These are phyloP conservation scores for Danio tinwini DNA, from an alignment of 2,797 vertebrate genomes.

Conservation along the genomic window DNA sequence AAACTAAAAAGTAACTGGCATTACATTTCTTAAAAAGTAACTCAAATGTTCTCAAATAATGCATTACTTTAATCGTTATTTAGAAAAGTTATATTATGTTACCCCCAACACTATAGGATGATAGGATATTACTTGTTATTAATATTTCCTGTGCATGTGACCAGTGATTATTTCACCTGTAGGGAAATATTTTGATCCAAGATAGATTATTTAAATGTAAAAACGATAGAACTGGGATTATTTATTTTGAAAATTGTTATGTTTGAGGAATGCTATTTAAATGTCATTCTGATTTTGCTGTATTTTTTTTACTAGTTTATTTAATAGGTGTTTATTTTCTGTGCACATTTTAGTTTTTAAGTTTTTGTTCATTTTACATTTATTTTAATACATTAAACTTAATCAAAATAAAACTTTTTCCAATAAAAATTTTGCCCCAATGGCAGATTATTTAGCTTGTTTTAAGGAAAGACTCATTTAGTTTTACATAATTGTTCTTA, in stretches of 20 bases:
- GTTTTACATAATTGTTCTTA: too few species aligned
- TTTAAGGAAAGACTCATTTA: too few species aligned
- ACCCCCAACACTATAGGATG: neutral
- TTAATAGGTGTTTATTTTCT: neutral
- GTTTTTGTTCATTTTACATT: neutral
- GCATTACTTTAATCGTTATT: too few species aligned
- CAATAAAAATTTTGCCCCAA: too few species aligned
- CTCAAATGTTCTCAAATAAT: too few species aligned
- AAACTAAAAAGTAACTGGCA: too few species aligned
- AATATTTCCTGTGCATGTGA: neutral
- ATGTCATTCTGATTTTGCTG: neutral
- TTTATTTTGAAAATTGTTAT: neutral
- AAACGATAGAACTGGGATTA: neutral
- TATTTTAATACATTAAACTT: neutral
- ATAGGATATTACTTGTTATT: neutral
- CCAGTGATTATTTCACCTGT: neutral
- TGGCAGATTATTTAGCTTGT: too few species aligned
- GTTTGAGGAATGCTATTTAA: neutral
- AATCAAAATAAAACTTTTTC: neutral
- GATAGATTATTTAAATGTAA: too few species aligned
- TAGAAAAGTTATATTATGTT: too few species aligned
- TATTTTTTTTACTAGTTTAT: neutral
- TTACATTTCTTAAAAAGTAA: too few species aligned
- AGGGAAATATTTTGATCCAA: neutral
- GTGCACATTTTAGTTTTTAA: neutral